Percentiles rank a stretch among this genome's conserved stretches.
These are phyloP conservation scores for Pangasianodon gigas DNA, from an alignment of 2,113 vertebrate genomes.

Conservation along the genomic window DNA sequence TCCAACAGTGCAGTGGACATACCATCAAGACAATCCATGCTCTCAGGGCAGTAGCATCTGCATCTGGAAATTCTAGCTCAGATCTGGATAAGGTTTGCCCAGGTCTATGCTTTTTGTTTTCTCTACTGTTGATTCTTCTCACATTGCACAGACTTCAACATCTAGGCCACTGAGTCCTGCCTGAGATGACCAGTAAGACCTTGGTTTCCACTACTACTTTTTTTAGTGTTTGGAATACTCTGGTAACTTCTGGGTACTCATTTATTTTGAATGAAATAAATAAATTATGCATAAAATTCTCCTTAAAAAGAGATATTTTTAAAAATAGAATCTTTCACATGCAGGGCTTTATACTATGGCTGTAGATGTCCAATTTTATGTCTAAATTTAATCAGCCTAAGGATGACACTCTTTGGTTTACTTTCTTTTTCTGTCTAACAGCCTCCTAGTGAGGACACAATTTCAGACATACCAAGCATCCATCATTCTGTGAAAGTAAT, in stretches of 20 bases:
- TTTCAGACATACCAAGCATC: background rate
- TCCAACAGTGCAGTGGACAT: background rate
- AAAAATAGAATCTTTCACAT: background rate
- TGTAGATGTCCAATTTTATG: background rate
- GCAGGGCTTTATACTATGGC: background rate
- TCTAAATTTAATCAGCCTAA: background rate
- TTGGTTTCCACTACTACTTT: background rate
- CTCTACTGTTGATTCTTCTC: background rate
- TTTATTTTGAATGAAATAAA: background rate
- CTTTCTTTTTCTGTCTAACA: background rate
- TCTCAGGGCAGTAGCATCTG: background rate
- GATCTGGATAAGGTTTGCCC: background rate
- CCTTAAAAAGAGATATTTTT: background rate
- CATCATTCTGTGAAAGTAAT: constrained; percentile 9
- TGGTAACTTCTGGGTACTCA: background rate
- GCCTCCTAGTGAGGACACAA: background rate
- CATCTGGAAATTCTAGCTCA: background rate
- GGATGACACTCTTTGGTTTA: background rate
- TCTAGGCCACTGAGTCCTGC: background rate
- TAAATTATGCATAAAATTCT: background rate
- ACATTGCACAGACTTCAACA: background rate
- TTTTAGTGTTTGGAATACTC: background rate
- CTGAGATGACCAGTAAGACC: background rate
- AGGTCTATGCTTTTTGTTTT: background rate
- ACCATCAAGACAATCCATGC: too few species aligned